A percentile compares a stretch with the other conserved stretches of the same genome.
These are phyloP conservation scores for Solen grandis DNA, from an alignment of 1,140 invertebrate genomes.

Conservation along the genomic window DNA sequence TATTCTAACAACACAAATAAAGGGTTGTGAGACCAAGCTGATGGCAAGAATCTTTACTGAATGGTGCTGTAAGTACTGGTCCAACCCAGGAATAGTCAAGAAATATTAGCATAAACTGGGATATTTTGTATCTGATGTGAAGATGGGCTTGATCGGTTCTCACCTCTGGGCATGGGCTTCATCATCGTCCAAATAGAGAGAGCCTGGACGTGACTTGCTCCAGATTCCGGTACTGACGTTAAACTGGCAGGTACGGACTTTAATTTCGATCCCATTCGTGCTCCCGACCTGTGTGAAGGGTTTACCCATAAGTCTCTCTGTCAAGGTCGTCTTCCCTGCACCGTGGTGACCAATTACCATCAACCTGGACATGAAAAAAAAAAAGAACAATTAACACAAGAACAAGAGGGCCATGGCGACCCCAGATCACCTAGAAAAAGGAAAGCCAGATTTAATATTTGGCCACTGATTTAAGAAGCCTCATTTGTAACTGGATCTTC, in stretches of 20 bases:
- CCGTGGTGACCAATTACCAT: slow-evolving; percentile 56
- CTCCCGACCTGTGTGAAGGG: slow-evolving; percentile 27
- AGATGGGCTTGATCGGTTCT: neutral
- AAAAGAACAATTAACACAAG: neutral
- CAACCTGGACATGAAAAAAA: slow-evolving; percentile 10
- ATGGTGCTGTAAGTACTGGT: no score
- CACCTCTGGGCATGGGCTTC: slow-evolving; percentile 41
- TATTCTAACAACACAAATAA: no score
- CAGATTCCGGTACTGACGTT: slow-evolving; percentile 39
- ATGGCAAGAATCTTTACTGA: no score
- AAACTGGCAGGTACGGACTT: slow-evolving; percentile 37
- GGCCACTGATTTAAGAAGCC: no score
- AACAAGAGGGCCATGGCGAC: no score
- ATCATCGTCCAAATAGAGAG: slow-evolving; percentile 36
- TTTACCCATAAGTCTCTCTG: slow-evolving; percentile 51
- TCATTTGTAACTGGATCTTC: no score
- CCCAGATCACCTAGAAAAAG: no score
- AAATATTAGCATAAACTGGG: no score
- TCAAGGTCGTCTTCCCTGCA: slow-evolving; percentile 48
- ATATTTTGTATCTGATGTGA: no score
- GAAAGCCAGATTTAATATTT: no score
- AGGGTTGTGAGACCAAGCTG: no score
- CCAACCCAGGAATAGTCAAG: no score
- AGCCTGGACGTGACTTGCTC: slow-evolving; percentile 29
- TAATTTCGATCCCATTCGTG: slow-evolving; percentile 51